Evolutionary conservation across 2,113 vertebrate species (phyloP), one percentile per base, ranked within the genome.

Genomic region (Haemorhous mexicanus): DNA sequence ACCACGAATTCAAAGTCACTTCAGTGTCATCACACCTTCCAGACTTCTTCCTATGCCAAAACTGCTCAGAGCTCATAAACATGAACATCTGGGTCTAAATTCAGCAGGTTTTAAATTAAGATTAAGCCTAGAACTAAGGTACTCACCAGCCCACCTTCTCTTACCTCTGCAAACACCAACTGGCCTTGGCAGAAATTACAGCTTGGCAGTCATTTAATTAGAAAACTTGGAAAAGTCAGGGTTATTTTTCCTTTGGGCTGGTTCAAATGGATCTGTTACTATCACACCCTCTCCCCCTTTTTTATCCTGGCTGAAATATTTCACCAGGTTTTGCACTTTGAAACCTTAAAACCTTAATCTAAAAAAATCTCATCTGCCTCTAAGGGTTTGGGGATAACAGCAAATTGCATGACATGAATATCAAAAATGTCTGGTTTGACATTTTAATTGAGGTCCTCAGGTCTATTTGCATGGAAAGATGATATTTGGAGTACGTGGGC

Each of bases 251-350:
- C 27, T 89, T 35, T 39, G 37, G 6, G 22, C 50, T 4, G 0
- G 0, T 43, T 74, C 77, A 62, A 75, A 59, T 0, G 5, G 52
- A 52, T 50, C 41, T 13, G 16, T n/a, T 0, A 6, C 61, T 21
- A 24, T 35, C 68, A 10, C 46, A 18, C 5, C 1, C 4, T 16
- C 41, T 16, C 41, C 41, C 4, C 46, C 18, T 6, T 35, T 76
- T 70, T 47, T 33, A 50, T 53, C 76, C 72, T 10, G 16, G 14
- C 58, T 2, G 14, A 52, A 73, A 61, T 44, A 82, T 70, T 64
- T 52, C 17, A 61, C 15, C 43, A 50, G 15, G 17, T 33, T 79
- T 79, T 84, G 41, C 50, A 37, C 43, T 90, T 56, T 53, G 46
- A 80, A 93, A 63, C 56, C 33, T 90, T 79, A 43, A 85, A 89